Conservation (phyloP, 2,888 invertebrate species). For the Eurytoma adleriae region DNA sequence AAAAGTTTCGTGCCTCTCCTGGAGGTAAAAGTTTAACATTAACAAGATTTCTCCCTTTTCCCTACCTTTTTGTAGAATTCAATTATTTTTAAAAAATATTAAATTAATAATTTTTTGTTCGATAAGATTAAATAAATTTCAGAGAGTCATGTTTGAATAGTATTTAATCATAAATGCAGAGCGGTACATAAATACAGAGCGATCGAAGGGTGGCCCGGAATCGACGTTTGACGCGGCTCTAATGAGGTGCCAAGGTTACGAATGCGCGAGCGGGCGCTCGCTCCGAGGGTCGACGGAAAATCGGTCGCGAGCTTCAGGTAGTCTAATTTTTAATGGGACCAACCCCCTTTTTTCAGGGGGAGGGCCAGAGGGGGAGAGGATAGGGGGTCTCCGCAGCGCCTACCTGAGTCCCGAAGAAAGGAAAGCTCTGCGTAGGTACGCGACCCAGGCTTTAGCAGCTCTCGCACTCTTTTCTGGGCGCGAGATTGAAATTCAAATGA, state of each 20-base stretch:
- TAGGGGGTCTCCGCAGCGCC: too few relatives aligned
- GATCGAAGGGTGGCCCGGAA: slow-evolving; percentile 38
- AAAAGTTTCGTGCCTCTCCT: too few relatives aligned
- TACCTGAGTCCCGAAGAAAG: slow-evolving; percentile 22
- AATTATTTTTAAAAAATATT: too few relatives aligned
- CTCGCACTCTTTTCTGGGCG: slow-evolving; percentile 35
- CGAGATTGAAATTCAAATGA: slow-evolving; percentile 76
- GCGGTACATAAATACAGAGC: slow-evolving; percentile 37
- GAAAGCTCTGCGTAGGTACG: slow-evolving; percentile 26
- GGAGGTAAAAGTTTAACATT: too few relatives aligned
- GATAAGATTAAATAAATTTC: too few relatives aligned
- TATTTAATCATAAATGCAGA: too few relatives aligned
- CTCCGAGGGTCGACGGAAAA: slow-evolving; percentile 31
- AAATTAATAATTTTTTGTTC: too few relatives aligned
- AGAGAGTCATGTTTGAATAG: too few relatives aligned
- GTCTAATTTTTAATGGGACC: slow-evolving; percentile 67
- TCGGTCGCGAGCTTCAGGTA: slow-evolving; percentile 61
- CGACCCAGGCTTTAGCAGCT: slow-evolving; percentile 51
- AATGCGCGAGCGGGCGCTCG: slow-evolving; percentile 48
- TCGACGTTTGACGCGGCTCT: slow-evolving; percentile 66
- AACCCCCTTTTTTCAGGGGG: slow-evolving; percentile 47
- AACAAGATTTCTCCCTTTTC: background rate
- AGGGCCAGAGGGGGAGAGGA: too few relatives aligned
- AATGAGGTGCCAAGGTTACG: slow-evolving; percentile 69
- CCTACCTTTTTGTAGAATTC: too few relatives aligned